A percentile compares a stretch with the other conserved stretches of the same genome.
Evolutionary conservation across 1,140 invertebrate species (phyloP).

Genomic region (Nixonia krombeini): DNA sequence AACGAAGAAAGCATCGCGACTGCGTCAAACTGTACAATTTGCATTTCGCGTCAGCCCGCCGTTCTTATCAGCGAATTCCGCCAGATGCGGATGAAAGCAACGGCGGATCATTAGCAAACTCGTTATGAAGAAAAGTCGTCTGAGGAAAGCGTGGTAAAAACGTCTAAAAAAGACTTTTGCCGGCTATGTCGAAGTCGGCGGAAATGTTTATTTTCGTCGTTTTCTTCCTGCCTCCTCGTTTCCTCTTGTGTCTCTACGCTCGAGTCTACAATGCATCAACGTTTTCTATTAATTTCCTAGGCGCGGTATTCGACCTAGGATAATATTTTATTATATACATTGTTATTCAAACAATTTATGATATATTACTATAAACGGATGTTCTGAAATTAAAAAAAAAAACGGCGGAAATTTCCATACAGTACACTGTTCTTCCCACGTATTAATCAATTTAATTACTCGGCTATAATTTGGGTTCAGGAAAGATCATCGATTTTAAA

Average conservation of each 20-base stretch:
- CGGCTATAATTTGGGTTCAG: too few species aligned
- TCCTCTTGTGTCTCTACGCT: neutral
- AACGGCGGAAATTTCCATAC: too few species aligned
- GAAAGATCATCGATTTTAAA: too few species aligned
- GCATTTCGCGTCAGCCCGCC: too few species aligned
- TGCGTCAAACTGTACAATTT: neutral
- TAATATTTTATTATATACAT: too few species aligned
- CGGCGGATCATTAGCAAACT: neutral
- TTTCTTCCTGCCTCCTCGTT: neutral
- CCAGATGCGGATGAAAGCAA: slow-evolving; percentile 7
- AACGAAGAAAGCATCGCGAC: neutral
- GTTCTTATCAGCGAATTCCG: neutral
- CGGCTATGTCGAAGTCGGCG: neutral
- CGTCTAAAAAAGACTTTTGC: neutral
- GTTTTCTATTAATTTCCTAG: too few species aligned
- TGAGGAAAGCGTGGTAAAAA: slow-evolving; percentile 16
- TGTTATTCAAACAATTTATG: too few species aligned
- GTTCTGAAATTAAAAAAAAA: too few species aligned
- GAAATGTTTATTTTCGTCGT: neutral
- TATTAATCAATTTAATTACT: too few species aligned
- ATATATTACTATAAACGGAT: too few species aligned
- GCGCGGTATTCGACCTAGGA: too few species aligned
- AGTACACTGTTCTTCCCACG: too few species aligned
- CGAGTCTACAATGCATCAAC: neutral
- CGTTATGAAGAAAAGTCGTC: slow-evolving; percentile 1